These are phyloP conservation scores for Cygnus buccinator DNA, from an alignment of 2,113 vertebrate genomes.

Conservation along the genomic window DNA sequence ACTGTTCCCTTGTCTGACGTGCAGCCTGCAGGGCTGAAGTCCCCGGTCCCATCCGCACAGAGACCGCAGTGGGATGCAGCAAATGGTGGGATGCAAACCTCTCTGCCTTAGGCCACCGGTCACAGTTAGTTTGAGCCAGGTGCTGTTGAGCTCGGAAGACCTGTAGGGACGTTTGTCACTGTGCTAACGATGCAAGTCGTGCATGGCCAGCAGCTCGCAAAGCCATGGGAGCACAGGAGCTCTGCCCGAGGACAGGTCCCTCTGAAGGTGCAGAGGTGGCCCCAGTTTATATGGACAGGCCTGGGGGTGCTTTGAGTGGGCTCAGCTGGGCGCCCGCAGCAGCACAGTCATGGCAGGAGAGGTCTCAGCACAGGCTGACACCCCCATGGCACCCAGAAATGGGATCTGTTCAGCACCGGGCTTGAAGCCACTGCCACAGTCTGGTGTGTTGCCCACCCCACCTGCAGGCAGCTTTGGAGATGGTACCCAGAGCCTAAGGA, in stretches of 20 bases:
- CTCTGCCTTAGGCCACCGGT: background rate
- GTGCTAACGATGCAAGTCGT: background rate
- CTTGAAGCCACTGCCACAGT: background rate
- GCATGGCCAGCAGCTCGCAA: background rate
- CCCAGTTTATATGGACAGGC: background rate
- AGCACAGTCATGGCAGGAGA: background rate
- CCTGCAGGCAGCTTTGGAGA: background rate
- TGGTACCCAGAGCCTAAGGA: background rate
- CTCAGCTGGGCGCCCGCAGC: background rate
- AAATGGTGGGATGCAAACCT: background rate
- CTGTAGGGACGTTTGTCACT: background rate
- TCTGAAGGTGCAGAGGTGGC: background rate
- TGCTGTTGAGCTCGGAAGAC: background rate
- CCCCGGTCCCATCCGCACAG: background rate
- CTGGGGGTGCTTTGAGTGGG: background rate
- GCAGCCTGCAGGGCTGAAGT: background rate
- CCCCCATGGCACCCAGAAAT: background rate
- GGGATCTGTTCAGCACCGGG: background rate
- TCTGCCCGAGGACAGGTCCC: background rate
- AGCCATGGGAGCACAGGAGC: background rate
- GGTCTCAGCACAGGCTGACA: background rate
- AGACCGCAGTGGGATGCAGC: background rate
- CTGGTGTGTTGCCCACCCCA: background rate
- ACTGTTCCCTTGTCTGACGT: fast-evolving
- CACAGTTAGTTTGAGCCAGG: background rate